Conservation (phyloP, 2,113 vertebrate genomes). For the Gambusia affinis region DNA sequence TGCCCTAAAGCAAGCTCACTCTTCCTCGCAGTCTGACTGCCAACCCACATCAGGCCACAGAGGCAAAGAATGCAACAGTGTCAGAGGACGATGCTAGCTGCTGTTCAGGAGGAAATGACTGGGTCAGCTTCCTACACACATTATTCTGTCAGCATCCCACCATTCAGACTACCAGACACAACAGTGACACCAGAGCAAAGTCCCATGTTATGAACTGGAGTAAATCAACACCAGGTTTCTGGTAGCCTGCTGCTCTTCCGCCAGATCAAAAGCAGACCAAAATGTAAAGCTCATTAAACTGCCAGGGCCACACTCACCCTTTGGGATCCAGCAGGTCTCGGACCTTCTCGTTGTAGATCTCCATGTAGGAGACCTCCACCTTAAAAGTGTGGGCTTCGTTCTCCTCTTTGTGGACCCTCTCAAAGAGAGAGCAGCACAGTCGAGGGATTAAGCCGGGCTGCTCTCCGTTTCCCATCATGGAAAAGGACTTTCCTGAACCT, state of each 20-base stretch:
- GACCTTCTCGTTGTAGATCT: constrained; percentile 99
- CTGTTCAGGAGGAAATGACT: constrained; percentile 60
- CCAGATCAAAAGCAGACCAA: constrained; percentile 4
- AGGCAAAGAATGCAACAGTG: constrained; percentile 61
- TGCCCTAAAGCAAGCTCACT: constrained; percentile 12
- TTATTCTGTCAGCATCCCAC: constrained; percentile 27
- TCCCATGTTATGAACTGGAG: constrained; percentile 4
- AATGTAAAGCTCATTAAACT: constrained; percentile 13
- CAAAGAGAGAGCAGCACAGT: constrained; percentile 95
- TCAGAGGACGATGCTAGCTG: constrained; percentile 45
- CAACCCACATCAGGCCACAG: constrained; percentile 58
- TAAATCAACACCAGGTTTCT: constrained; percentile 16
- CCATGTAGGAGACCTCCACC: constrained; percentile 98
- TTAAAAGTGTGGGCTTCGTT: constrained; percentile 92
- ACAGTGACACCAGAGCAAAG: constrained; percentile 35
- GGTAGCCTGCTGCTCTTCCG: constrained; percentile 11
- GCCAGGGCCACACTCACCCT: constrained; percentile 84
- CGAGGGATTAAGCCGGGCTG: constrained; percentile 96
- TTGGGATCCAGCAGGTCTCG: constrained; percentile 97
- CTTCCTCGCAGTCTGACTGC: constrained; percentile 61
- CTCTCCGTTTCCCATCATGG: constrained; percentile 98
- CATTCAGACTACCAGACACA: constrained; percentile 55
- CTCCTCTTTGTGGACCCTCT: constrained; percentile 89
- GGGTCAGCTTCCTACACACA: constrained; percentile 57
- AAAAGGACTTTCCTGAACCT: constrained; percentile 99